Base-by-base conservation (phyloP, 2,113 vertebrate genomes). In the Hyperoodon ampullatus region DNA sequence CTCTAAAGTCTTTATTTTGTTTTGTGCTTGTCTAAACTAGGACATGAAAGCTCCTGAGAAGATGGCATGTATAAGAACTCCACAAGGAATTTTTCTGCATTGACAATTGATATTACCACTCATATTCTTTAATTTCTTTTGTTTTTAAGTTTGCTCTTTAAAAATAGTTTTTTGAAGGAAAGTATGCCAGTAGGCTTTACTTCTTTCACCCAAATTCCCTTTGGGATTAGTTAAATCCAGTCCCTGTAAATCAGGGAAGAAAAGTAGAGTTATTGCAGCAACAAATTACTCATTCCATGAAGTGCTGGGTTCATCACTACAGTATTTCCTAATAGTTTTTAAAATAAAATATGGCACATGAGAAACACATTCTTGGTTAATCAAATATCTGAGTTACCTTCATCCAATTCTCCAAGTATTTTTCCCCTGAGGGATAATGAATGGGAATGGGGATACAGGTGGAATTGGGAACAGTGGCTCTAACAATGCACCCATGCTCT, bases 151-250 rank as follows among this genome's bases (percentile, higher is more conserved):
- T 84, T 92, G 19, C 23, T 94, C 77, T 88, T 63, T 58, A 23
- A 93, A 81, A 74, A 81, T 26, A 65, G 12, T 50, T 65, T 92
- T 87, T 83, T 50, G 39, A 77, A 88, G 87, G 19, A 87, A 91
- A 70, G 7, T 60, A 53, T 50, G 11, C 19, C 70, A 88, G 90
- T 71, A 83, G 33, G 44, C 30, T 88, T 50, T 11, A 82, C 30
- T 93, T 68, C 35, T 68, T 75, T 82, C n/a, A 55, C 23, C n/a
- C 28, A 91, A 91, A 88, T 83, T 88, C 88, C 82, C 91, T 94
- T 55, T 88, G 91, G 75, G 75, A 91, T 83, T 95, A 94, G 94
- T 92, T 92, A 94, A 91, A 95, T 44, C 19, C 53, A 91, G n/a
- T 88, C 75, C 80, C 44, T 39, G 21, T 75, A 94, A 77, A 82